These are phyloP conservation scores for Tromatobia lineatoria DNA, from an alignment of 2,888 invertebrate species.

Conservation along the genomic window DNA sequence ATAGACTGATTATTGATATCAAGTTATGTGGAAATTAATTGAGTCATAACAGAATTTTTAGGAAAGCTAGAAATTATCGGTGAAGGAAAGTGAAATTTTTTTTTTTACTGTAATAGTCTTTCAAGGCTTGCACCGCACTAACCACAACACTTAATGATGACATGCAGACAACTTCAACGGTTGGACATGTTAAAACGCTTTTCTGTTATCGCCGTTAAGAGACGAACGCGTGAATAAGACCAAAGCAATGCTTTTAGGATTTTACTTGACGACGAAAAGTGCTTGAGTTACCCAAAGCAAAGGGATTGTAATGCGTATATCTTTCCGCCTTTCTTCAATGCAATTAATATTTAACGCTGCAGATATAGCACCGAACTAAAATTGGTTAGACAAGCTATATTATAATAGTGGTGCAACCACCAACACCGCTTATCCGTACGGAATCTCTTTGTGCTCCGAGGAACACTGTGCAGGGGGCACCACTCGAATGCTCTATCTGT, in stretches of 20 bases:
- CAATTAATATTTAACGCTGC: constrained; percentile 63
- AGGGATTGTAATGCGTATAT: constrained; percentile 55
- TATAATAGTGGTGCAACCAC: constrained; percentile 21
- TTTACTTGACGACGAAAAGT: constrained; percentile 35
- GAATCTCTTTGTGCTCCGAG: constrained; percentile 11
- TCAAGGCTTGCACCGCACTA: not conserved
- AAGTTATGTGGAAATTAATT: too few species aligned
- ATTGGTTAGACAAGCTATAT: constrained; percentile 5
- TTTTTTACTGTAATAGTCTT: not conserved
- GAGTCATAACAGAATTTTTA: too few species aligned
- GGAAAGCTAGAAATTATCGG: too few species aligned
- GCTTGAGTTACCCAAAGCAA: constrained; percentile 43
- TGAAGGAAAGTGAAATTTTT: too few species aligned
- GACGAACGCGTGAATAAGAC: constrained; percentile 6
- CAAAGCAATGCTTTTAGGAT: constrained; percentile 23
- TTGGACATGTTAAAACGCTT: not conserved
- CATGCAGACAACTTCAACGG: not conserved
- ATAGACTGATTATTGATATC: too few species aligned
- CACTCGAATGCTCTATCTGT: constrained; percentile 61
- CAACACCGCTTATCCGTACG: not conserved
- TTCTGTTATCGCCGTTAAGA: not conserved
- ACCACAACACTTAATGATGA: not conserved
- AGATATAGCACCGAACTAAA: constrained; percentile 8
- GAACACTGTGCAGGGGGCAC: not conserved
- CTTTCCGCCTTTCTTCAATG: constrained; percentile 55